These are phyloP conservation scores for Psophia crepitans DNA, from an alignment of 2,113 vertebrate species.

Conservation along the genomic window DNA sequence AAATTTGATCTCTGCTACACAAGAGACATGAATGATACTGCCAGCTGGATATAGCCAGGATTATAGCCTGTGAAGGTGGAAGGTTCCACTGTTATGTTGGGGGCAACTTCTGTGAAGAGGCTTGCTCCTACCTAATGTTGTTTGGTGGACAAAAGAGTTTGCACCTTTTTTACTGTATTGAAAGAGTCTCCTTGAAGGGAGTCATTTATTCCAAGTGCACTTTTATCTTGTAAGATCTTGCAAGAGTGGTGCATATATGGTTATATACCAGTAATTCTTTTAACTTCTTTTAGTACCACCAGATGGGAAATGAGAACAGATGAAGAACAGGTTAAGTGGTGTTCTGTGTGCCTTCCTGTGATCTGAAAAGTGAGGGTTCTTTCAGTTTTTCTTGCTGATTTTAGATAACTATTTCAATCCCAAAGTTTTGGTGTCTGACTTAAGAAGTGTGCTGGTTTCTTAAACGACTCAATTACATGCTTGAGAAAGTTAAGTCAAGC, in stretches of 20 bases:
- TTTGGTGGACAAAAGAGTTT: background rate
- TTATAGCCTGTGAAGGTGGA: background rate
- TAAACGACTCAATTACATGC: background rate
- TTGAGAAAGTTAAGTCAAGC: background rate
- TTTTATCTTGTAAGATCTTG: background rate
- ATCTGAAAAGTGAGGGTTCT: background rate
- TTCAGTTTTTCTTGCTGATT: background rate
- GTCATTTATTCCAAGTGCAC: background rate
- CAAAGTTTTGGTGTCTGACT: background rate
- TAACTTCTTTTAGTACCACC: background rate
- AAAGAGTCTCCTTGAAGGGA: background rate
- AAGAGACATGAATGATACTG: background rate
- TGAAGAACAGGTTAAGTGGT: background rate
- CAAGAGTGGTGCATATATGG: background rate
- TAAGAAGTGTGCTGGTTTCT: background rate
- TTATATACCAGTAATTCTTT: background rate
- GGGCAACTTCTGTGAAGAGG: background rate
- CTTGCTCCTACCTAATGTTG: background rate
- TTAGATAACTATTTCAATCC: background rate
- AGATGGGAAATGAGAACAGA: background rate
- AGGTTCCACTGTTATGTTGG: fast-evolving
- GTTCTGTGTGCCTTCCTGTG: background rate
- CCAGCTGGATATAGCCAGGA: background rate
- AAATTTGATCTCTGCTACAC: background rate
- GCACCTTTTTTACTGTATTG: background rate